These are phyloP conservation scores for Drosophila melanica DNA, from an alignment of 1,140 invertebrate genomes.

Conservation along the genomic window DNA sequence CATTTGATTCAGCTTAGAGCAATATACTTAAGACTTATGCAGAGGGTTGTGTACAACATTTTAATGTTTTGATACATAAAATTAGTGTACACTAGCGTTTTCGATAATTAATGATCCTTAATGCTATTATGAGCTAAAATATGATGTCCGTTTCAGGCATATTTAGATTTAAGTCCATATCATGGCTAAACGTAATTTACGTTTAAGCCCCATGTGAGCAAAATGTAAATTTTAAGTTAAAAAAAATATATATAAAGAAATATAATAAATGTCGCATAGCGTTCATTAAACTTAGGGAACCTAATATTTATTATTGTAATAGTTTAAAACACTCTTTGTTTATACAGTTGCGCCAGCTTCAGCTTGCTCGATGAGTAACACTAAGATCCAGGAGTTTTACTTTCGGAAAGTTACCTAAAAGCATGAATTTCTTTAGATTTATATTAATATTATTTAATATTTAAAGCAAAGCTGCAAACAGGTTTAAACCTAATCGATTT, in stretches of 20 bases:
- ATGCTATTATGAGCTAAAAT: conserved; percentile 3
- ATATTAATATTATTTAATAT: neutral
- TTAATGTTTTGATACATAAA: conserved; percentile 21
- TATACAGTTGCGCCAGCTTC: conserved; percentile 20
- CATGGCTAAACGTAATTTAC: conserved; percentile 42
- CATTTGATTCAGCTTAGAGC: conserved; percentile 47
- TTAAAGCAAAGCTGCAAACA: neutral
- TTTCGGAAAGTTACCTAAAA: conserved; percentile 2
- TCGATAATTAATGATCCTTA: conserved; percentile 23
- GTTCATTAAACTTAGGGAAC: neutral
- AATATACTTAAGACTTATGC: conserved; percentile 18
- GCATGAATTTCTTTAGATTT: too few relatives aligned
- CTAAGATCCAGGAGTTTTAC: neutral
- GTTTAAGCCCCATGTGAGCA: conserved; percentile 42
- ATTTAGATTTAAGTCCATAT: conserved; percentile 44
- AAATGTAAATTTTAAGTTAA: conserved; percentile 5
- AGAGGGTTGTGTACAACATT: conserved; percentile 19
- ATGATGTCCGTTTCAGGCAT: conserved; percentile 19
- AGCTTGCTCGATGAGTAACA: neutral
- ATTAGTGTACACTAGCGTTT: conserved; percentile 41
- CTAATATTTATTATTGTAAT: neutral
- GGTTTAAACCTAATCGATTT: neutral
- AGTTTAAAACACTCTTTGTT: conserved; percentile 1
- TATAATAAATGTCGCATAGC: neutral
- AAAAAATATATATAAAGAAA: conserved; percentile 10